phyloP scores from a whole-genome alignment of 1,140 invertebrate genomes.

The Rhopalosiphum maidis region DNA sequence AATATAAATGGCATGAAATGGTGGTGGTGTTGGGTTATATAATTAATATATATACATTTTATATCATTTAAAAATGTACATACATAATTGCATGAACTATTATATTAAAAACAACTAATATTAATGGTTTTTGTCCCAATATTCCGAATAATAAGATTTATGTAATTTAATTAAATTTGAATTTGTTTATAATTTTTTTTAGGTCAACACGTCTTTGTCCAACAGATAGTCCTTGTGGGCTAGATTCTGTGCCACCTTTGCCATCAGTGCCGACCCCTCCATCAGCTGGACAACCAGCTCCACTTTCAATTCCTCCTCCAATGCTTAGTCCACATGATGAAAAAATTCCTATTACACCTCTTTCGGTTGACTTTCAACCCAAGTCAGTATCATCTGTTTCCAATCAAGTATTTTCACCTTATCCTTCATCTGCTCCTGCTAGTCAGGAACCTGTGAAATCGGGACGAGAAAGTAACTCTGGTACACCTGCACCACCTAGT shows the following conservation, averaged over 20 bases:
- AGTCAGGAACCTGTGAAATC: slow-evolving; percentile 46
- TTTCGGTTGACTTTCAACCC: slow-evolving; percentile 66
- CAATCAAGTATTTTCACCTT: slow-evolving; percentile 64
- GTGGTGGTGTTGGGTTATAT: slow-evolving; percentile 48
- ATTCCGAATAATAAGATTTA: neutral
- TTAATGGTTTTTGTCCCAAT: slow-evolving; percentile 38
- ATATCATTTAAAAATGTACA: neutral
- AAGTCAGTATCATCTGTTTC: slow-evolving; percentile 68
- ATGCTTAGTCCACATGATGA: slow-evolving; percentile 62
- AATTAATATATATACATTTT: neutral
- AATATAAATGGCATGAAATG: slow-evolving; percentile 37
- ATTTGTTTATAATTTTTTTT: slow-evolving; percentile 16
- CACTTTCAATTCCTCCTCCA: slow-evolving; percentile 66
- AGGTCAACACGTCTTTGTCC: slow-evolving; percentile 37
- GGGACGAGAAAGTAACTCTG: slow-evolving; percentile 56
- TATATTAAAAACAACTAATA: slow-evolving; percentile 47
- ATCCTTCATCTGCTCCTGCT: slow-evolving; percentile 59
- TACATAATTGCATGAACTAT: slow-evolving; percentile 36
- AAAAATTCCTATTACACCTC: slow-evolving; percentile 64
- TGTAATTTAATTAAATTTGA: neutral
- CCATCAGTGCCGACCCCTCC: slow-evolving; percentile 80
- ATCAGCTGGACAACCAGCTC: slow-evolving; percentile 68
- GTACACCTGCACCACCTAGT: slow-evolving; percentile 53
- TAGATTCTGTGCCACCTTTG: slow-evolving; percentile 72
- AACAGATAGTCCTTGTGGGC: slow-evolving; percentile 61